Base-by-base conservation (phyloP, 2,888 invertebrate genomes). In the Escarpia spicata region DNA sequence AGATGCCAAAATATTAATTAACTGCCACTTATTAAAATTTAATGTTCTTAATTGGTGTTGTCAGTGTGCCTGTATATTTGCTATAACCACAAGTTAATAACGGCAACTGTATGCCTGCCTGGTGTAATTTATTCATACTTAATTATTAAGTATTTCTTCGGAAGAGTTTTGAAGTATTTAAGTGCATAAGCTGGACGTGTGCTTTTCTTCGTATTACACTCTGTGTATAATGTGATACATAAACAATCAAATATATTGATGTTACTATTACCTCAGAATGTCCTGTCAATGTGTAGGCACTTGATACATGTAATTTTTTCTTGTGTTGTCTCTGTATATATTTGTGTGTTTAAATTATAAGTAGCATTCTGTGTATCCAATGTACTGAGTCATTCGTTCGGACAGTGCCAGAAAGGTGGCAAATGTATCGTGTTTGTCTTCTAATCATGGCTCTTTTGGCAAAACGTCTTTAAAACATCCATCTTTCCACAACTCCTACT, bases 181-280 rank as follows among this genome's bases (percentile, higher is more conserved):
- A 75, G n/a, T 75, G n/a, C 75, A 26, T 75, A 75, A 4, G 75
- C 19, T 75, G 75, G 26, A 15, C 75, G 6, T 75, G n/a, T 75
- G 75, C 2, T 15, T n/a, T 75, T 15, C n/a, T 26, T 19, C n/a
- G 19, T 75, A 75, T 1, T 26, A 75, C 75, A 75, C 75, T 26
- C 75, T 75, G 75, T 52, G 52, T 52, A 52, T 52, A 26, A 26
- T 75, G 75, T 75, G 75, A 75, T 75, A 75, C n/a, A n/a, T 26
- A 75, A 75, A 75, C 26, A 75, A 75, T 75, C 75, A 75, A 75
- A 75, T 75, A 75, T 75, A 75, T 75, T 75, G 75, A 26, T 75
- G 75, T 75, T 75, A 75, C 75, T 75, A 75, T 75, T 75, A 75
- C 75, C 75, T 75, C 75, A 75, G 75, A 75, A 26, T 75, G 75